Percentiles rank a stretch among this genome's conserved stretches.
Conservation (phyloP, 2,113 vertebrate species). For the Cebus imitator region DNA sequence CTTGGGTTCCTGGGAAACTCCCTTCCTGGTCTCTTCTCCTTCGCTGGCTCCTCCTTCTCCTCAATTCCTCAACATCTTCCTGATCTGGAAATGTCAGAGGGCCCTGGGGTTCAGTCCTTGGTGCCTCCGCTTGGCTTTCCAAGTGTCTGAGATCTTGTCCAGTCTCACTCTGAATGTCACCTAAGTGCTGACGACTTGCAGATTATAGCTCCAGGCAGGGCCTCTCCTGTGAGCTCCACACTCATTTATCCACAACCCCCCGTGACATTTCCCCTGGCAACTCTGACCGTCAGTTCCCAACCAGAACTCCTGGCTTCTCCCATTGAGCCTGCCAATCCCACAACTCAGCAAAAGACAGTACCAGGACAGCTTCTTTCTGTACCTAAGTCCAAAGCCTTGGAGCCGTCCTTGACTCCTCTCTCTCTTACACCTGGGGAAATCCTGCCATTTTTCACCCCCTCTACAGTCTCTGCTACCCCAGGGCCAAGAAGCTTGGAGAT, state of each 20-base stretch:
- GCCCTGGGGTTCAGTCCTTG: not conserved
- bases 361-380: not conserved
- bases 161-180: not conserved
- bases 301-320: not conserved
- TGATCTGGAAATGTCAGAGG: not conserved
- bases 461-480: fast-evolving
- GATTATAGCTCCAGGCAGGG: not conserved
- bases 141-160: not conserved
- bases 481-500: not conserved
- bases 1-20: not conserved
- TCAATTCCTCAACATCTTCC: not conserved
- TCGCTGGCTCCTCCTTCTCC: not conserved
- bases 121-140: not conserved
- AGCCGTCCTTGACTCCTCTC: not conserved
- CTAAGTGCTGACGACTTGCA: not conserved
- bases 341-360: not conserved
- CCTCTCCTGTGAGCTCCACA: not conserved
- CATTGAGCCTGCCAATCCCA: fast-evolving
- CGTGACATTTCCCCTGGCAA: not conserved
- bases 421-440: not conserved
- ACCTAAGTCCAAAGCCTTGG: not conserved
- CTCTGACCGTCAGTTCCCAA: not conserved
- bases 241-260: not conserved
- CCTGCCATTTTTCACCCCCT: too few species aligned
- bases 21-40: not conserved